Conservation (phyloP, 2,797 vertebrate species). For the Lepilemur septentrionalis region DNA sequence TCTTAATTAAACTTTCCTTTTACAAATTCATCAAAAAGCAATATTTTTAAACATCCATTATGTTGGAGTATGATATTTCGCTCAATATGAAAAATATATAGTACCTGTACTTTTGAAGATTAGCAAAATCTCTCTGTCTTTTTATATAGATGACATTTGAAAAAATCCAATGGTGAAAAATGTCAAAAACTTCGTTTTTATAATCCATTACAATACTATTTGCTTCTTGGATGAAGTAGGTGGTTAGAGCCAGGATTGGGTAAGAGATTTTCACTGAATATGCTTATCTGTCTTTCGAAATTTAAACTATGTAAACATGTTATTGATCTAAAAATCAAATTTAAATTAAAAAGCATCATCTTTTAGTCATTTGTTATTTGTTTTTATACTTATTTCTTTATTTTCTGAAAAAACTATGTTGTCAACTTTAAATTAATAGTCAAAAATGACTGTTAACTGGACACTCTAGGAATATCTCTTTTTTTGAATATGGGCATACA, state of each 20-base stretch:
- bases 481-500: neutral
- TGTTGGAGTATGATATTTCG: neutral
- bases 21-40: neutral
- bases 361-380: neutral
- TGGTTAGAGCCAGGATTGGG: neutral
- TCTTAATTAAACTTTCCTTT: neutral
- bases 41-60: neutral
- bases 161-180: neutral
- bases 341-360: neutral
- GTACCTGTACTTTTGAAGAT: neutral
- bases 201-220: neutral
- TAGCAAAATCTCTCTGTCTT: conserved; percentile 1
- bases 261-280: neutral
- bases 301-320: conserved; percentile 10
- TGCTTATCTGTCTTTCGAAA: neutral
- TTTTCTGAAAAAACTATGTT: neutral
- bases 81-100: neutral
- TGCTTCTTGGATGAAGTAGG: neutral
- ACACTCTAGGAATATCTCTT: neutral
- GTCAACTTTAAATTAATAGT: neutral
- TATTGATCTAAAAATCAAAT: conserved; percentile 2
- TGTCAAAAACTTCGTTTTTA: neutral
- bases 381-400: neutral
- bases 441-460: neutral
- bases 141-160: neutral